Evolutionary conservation across 37 sponge, comb jelly and placozoan species (phyloP), one percentile per base, ranked within the genome.

Genomic region (Corticium candelabrum): DNA sequence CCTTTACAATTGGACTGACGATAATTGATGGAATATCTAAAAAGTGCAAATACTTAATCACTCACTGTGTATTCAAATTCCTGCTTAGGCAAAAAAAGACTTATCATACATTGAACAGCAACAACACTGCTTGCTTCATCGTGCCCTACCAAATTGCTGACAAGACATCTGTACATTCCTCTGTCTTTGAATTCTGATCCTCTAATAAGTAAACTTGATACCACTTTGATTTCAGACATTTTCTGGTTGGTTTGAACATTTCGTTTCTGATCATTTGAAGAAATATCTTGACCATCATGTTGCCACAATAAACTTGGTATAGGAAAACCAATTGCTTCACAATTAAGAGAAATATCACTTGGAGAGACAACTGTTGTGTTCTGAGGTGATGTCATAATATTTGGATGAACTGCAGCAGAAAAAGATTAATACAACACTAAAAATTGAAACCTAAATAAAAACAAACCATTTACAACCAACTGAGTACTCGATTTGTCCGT

Each of bases 131-230:
- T 67, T 5, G 21, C 74, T 34, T 41, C 41, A 27, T 41, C 77
- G 5, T 11, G 27, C 3, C 91, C 88, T 70, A 85, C 91, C 33
- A 37, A 81, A 79, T 90, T 90, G 38, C 39, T 75, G 5, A 81
- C 91, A 4, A 40, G 41, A 72, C 91, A 91, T 0, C 35, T 80
- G 69, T 91, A 88, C 2, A 11, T 68, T 15, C 91, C 91, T n/a
- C 88, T 87, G 76, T 74, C 77, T 32, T 74, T 37, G 21, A 50
- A 50, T 50, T 50, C 21, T 11, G 21, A 11, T 11, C 21, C 21
- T 21, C 15, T 50, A 11, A 50, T 21, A 27, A 21, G 11, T 21
- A 50, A 21, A 27, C 15, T 50, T 50, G 62, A 50, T 50, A 21
- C 11, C 62, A 21, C 62, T 50, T 27, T 11, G 21, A 50, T 50